Conservation (phyloP, 2,113 vertebrate species). For the Pandion haliaetus region DNA sequence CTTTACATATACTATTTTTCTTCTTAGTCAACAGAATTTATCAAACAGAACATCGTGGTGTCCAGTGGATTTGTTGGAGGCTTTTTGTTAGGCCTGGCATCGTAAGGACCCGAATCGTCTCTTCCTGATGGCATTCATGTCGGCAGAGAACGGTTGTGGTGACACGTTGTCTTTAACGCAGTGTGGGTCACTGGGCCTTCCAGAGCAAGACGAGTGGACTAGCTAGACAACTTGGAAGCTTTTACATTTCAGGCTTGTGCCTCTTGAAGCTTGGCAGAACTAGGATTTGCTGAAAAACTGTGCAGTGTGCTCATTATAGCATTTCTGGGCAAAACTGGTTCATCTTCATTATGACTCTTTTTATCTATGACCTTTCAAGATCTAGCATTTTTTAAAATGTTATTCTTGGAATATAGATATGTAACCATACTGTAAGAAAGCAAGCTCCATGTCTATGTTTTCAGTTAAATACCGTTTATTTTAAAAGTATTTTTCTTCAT, state of each 20-base stretch:
- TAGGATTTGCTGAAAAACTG: slow-evolving; percentile 70
- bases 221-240: slow-evolving; percentile 49
- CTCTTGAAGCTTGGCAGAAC: slow-evolving; percentile 67
- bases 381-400: slow-evolving; percentile 57
- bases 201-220: slow-evolving; percentile 21
- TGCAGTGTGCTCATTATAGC: slow-evolving; percentile 66
- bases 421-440: slow-evolving; percentile 5
- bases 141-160: not conserved
- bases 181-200: not conserved
- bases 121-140: not conserved
- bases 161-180: not conserved
- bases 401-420: slow-evolving; percentile 43
- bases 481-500: slow-evolving; percentile 57
- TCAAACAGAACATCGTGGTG: slow-evolving; percentile 96
- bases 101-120: slow-evolving; percentile 70
- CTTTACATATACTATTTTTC: not conserved
- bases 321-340: slow-evolving; percentile 69
- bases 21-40: slow-evolving; percentile 91
- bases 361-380: slow-evolving; percentile 64
- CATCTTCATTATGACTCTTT: slow-evolving; percentile 52
- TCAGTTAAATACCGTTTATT: slow-evolving; percentile 58
- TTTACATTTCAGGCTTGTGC: slow-evolving; percentile 71
- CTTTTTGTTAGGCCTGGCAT: slow-evolving; percentile 94
- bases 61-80: slow-evolving; percentile 96
- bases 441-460: slow-evolving; percentile 8